Conservation (phyloP, 1,140 invertebrate species). For the Pemphigus obesinymphae region DNA sequence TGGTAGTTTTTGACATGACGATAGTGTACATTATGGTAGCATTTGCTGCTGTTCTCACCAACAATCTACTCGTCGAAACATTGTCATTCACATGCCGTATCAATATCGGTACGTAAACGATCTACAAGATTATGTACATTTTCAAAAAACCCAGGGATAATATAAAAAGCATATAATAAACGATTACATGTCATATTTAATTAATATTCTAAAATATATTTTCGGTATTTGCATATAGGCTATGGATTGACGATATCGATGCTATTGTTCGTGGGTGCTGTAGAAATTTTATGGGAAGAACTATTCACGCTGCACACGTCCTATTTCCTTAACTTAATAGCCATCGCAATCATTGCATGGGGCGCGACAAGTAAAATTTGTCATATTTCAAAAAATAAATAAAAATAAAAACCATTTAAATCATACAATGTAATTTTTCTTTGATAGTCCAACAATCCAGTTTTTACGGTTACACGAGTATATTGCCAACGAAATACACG, state of each 20-base stretch:
- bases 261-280: constrained; percentile 74
- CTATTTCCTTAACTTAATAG: constrained; percentile 76
- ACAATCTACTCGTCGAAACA: constrained; percentile 79
- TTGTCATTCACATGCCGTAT: constrained; percentile 76
- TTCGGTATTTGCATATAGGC: constrained; percentile 53
- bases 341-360: constrained; percentile 77
- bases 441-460: constrained; percentile 80
- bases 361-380: constrained; percentile 69
- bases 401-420: not conserved
- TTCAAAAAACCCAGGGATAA: too few relatives aligned
- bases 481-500: constrained; percentile 81
- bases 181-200: not conserved
- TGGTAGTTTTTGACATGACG: constrained; percentile 87
- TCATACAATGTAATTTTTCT: constrained; percentile 42
- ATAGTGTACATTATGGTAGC: constrained; percentile 82
- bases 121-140: too few relatives aligned
- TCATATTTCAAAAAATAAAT: not conserved
- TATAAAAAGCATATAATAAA: not conserved
- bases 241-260: constrained; percentile 77
- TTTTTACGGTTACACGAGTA: constrained; percentile 89
- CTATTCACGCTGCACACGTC: constrained; percentile 65
- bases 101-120: constrained; percentile 65
- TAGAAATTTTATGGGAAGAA: constrained; percentile 74
- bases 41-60: constrained; percentile 77
- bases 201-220: not conserved